These are phyloP conservation scores for Prinia subflava DNA, from an alignment of 2,113 vertebrate species.

Conservation along the genomic window DNA sequence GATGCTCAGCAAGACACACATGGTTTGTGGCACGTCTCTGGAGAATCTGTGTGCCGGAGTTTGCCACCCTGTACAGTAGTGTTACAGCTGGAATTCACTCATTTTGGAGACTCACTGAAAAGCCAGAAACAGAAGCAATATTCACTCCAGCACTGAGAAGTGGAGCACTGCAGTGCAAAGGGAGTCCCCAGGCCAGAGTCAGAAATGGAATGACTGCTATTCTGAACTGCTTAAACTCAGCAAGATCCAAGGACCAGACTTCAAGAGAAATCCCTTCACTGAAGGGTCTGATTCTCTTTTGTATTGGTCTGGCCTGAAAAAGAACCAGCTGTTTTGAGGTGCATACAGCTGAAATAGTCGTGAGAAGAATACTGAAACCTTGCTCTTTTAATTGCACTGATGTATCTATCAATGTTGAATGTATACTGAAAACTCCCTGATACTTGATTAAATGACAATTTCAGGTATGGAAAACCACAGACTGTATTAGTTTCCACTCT, in stretches of 20 bases:
- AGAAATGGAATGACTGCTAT: background rate
- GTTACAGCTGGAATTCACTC: background rate
- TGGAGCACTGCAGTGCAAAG: background rate
- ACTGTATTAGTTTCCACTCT: background rate
- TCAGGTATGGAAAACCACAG: background rate
- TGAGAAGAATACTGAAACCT: background rate
- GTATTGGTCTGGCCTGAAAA: background rate
- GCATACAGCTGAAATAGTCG: background rate
- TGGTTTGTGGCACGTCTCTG: background rate
- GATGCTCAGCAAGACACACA: background rate
- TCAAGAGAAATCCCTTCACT: background rate
- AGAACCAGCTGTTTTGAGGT: background rate
- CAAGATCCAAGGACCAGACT: background rate
- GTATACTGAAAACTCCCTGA: background rate
- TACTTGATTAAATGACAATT: background rate
- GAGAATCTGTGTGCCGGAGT: background rate
- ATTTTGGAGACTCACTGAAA: background rate
- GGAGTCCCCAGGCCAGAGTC: background rate
- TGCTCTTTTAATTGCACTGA: background rate
- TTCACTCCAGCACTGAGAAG: background rate
- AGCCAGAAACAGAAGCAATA: background rate
- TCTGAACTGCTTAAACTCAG: background rate
- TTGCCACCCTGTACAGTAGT: background rate
- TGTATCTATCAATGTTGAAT: background rate
- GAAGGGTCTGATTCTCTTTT: background rate